Conservation (phyloP, 2,888 invertebrate genomes). For the Timema podura region DNA sequence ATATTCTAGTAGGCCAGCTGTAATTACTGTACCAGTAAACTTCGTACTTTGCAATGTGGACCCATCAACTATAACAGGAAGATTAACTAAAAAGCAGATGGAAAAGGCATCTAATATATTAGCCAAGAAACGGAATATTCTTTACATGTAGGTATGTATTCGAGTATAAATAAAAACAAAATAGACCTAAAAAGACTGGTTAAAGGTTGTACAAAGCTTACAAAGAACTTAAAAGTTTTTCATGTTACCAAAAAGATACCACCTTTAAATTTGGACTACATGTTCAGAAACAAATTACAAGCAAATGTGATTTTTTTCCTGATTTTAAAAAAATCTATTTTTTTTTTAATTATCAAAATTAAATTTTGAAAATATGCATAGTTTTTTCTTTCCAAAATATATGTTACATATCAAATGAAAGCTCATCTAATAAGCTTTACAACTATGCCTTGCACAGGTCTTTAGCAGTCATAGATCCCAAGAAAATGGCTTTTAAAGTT, state of each 20-base stretch:
- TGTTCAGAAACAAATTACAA: not conserved
- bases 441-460: not conserved
- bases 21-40: conserved; percentile 4
- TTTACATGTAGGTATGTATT: not conserved
- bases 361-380: not conserved
- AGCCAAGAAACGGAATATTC: not conserved
- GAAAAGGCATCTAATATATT: conserved; percentile 1
- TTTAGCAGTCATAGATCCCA: too few species aligned
- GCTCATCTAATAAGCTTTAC: not conserved
- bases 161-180: not conserved
- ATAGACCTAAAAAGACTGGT: not conserved
- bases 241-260: not conserved
- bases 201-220: not conserved
- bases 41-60: conserved; percentile 2
- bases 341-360: not conserved
- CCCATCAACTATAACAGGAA: not conserved
- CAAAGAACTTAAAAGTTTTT: not conserved
- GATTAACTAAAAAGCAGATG: not conserved
- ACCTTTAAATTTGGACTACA: not conserved
- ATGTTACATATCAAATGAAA: conserved; percentile 4
- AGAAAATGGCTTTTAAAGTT: too few species aligned
- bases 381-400: not conserved
- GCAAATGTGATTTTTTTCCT: not conserved
- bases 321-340: not conserved
- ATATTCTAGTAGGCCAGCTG: not conserved